Evolutionary conservation across 2,113 vertebrate genomes (phyloP), one percentile per base, ranked within the genome.

Genomic region (Poeciliopsis occidentalis): DNA sequence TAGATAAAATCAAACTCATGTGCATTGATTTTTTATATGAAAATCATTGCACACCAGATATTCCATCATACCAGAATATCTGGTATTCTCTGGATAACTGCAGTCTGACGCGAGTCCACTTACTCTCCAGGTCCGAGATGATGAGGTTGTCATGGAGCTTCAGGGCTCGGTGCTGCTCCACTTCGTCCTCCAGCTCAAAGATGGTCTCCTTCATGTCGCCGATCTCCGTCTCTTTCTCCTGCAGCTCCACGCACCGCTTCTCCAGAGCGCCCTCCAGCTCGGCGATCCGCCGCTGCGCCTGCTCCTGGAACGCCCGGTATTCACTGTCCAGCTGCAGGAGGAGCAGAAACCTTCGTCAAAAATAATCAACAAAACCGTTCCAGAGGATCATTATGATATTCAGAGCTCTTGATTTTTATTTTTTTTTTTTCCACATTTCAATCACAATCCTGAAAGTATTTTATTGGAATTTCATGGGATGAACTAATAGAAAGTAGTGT

Each of bases 101-200:
- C 19, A 51, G 6, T 7, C 30, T 64, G 39, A 37, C 31, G 27
- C 2, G 31, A 0, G 2, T 11, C 12, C 4, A 93, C 97, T 96
- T 85, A 99, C 97, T 98, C 90, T 98, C 96, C 2, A 99, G 84
- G 82, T 98, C 97, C 0, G 97, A 97, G 85, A 98, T 96, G 68
- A 98, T 96, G 83, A 99, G 97, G 89, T 99, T 98, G 92, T 99
- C 97, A 0, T 99, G 97, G 34, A 99, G 97, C 66, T 99, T 99
- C 30, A 98, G 95, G 12, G 97, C 97, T 63, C 97, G 94, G 68
- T 99, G 97, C 85, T 99, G 97, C 62, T 99, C 97, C 24, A 99
- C 97, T 90, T 99, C 97, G 30, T 99, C 97, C 87, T 99, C 97
- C 88, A 98, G 82, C 87, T 99, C 97, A 78, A 98, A 99, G 88